These are phyloP conservation scores for Threskiornis aethiopicus DNA, from an alignment of 2,797 vertebrate genomes.

Conservation along the genomic window DNA sequence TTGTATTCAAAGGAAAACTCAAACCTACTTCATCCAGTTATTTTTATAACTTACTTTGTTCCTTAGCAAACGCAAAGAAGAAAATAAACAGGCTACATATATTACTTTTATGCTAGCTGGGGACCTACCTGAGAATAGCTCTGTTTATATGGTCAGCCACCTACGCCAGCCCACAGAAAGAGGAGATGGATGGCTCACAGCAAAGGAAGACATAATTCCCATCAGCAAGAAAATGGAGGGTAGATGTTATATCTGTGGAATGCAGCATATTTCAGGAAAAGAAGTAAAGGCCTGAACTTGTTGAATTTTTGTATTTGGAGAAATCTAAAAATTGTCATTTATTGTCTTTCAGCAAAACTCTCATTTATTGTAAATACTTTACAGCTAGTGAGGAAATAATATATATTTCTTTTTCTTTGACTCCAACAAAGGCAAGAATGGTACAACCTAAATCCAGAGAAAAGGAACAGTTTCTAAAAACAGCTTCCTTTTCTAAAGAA, in stretches of 20 bases:
- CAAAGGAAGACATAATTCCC: background rate
- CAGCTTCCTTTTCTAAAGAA: background rate
- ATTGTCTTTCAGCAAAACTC: background rate
- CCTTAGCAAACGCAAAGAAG: background rate
- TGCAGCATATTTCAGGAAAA: background rate
- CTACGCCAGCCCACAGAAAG: background rate
- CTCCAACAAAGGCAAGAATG: background rate
- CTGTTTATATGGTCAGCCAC: background rate
- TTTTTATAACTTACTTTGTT: background rate
- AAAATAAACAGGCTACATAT: background rate
- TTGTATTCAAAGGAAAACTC: background rate
- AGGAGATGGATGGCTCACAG: background rate
- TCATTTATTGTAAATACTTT: background rate
- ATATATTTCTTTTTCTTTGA: background rate
- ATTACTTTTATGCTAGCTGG: background rate
- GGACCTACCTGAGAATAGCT: background rate
- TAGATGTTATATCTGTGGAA: background rate
- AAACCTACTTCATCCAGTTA: background rate
- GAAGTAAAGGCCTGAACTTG: background rate
- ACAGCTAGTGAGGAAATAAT: background rate
- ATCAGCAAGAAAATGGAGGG: background rate
- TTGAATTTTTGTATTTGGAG: background rate
- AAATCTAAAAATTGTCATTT: background rate
- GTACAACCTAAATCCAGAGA: background rate
- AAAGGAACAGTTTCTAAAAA: background rate